phyloP scores from a whole-genome alignment of 2,797 vertebrate species.

The Botia kubotai region DNA sequence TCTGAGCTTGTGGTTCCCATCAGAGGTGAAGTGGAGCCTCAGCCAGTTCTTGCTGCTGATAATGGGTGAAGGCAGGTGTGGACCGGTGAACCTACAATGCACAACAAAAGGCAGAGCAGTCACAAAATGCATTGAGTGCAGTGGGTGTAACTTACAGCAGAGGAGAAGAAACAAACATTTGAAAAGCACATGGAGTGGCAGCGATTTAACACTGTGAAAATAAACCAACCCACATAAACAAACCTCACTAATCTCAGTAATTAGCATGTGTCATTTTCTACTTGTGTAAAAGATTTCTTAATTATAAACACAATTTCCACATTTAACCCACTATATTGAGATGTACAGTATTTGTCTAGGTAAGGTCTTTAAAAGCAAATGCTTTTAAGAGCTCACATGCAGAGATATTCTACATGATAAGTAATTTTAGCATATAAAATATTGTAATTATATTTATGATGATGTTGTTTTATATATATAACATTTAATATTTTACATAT shows the following conservation, averaged over 20 bases:
- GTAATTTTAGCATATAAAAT: background rate
- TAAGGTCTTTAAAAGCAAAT: slow-evolving; percentile 1
- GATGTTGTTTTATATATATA: background rate
- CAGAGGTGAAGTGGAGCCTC: slow-evolving; percentile 93
- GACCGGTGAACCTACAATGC: slow-evolving; percentile 91
- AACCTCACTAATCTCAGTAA: background rate
- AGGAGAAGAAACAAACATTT: slow-evolving; percentile 1
- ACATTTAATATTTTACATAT: too few relatives aligned
- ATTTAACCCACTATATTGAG: slow-evolving; percentile 10
- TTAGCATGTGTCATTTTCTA: slow-evolving; percentile 52
- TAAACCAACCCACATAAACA: slow-evolving; percentile 44
- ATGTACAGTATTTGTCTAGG: slow-evolving; percentile 24
- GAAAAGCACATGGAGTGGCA: background rate
- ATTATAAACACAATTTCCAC: slow-evolving; percentile 41
- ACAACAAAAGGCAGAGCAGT: slow-evolving; percentile 15
- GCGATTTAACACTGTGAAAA: background rate
- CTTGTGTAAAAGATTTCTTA: slow-evolving; percentile 60
- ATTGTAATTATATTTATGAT: background rate
- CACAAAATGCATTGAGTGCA: background rate
- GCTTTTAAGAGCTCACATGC: slow-evolving; percentile 1
- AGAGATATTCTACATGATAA: background rate
- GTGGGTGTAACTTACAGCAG: background rate
- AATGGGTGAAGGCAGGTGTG: slow-evolving; percentile 93
- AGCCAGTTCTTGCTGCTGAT: slow-evolving; percentile 99
- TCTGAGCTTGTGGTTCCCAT: slow-evolving; percentile 94